A percentile compares a stretch with the other conserved stretches of the same genome.
Evolutionary conservation across 2,797 vertebrate genomes (phyloP).

Genomic region (Tinamus major): DNA sequence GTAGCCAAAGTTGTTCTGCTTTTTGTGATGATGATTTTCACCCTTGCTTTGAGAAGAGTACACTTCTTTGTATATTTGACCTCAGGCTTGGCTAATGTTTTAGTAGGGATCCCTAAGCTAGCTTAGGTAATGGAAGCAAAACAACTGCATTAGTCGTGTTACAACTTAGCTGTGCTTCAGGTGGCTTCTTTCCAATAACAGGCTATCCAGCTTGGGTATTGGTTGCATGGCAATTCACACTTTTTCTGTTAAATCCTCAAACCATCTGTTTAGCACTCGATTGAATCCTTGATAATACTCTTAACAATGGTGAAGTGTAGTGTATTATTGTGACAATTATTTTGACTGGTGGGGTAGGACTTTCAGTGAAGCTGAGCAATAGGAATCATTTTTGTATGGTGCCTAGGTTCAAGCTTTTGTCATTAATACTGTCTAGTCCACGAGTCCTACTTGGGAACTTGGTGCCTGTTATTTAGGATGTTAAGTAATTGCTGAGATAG

Average conservation of each 20-base stretch:
- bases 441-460: not conserved
- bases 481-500: not conserved
- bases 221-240: not conserved
- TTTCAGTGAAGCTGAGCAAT: not conserved
- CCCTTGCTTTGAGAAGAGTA: not conserved
- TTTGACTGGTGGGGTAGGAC: not conserved
- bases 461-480: not conserved
- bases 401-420: not conserved
- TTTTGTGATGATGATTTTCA: not conserved
- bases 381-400: not conserved
- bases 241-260: not conserved
- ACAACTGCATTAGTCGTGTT: not conserved
- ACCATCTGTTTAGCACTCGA: not conserved
- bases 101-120: not conserved
- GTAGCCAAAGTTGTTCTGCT: not conserved
- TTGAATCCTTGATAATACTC: not conserved
- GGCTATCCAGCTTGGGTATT: not conserved
- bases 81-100: not conserved
- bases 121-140: not conserved
- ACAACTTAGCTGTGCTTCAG: not conserved
- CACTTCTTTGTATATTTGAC: rapidly evolving
- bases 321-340: not conserved
- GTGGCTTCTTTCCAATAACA: not conserved
- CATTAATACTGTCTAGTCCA: not conserved
- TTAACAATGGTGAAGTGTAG: not conserved